Conservation (phyloP, 2,888 invertebrate genomes). For the Drosophila pullipes region DNA sequence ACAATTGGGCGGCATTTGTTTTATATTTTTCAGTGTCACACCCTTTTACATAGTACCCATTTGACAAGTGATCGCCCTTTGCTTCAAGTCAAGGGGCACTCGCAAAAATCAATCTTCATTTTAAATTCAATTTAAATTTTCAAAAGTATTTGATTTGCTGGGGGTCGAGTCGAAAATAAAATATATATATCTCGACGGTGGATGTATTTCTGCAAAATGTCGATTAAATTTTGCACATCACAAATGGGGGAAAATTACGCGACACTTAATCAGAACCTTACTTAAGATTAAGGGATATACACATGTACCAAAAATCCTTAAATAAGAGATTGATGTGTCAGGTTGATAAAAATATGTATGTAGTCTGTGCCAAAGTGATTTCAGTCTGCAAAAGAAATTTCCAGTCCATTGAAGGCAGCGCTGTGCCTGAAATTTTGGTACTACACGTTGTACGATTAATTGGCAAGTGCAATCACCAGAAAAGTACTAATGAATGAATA, state of each 20-base stretch:
- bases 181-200: conserved; percentile 8
- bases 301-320: neutral
- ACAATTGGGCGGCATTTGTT: conserved; percentile 73
- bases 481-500: conserved; percentile 27
- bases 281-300: neutral
- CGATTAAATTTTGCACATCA: neutral
- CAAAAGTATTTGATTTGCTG: conserved; percentile 43
- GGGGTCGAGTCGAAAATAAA: conserved; percentile 24
- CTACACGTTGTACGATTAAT: conserved; percentile 45
- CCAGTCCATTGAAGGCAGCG: neutral
- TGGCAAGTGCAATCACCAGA: conserved; percentile 30
- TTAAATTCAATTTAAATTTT: conserved; percentile 73
- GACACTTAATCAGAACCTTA: conserved; percentile 13
- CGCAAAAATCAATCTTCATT: conserved; percentile 78
- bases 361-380: neutral
- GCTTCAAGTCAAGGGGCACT: conserved; percentile 42
- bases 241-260: neutral
- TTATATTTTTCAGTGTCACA: conserved; percentile 55
- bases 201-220: conserved; percentile 12
- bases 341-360: neutral
- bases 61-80: conserved; percentile 38
- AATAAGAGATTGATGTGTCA: conserved; percentile 2
- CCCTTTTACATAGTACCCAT: conserved; percentile 12
- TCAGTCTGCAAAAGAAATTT: conserved; percentile 3
- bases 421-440: neutral